Evolutionary conservation across 2,888 invertebrate species (phyloP).

Genomic region (Plebejus anna): DNA sequence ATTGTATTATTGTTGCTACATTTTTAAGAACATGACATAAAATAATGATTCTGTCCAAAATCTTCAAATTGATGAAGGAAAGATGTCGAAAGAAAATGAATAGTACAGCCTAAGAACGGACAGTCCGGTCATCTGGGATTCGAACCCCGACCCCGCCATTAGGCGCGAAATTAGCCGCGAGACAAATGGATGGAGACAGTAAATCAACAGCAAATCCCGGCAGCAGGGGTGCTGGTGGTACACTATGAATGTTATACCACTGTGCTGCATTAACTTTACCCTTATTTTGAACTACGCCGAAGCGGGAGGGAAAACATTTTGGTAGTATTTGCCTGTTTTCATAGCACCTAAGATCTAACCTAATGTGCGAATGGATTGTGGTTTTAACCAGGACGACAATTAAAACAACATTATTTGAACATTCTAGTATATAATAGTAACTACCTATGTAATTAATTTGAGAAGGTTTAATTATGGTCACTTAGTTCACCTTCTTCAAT

Average conservation of each 20-base stretch:
- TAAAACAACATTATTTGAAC: too few species aligned
- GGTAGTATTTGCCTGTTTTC: too few species aligned
- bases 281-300: not conserved
- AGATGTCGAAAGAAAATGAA: not conserved
- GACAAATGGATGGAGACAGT: constrained; percentile 65
- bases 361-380: too few species aligned
- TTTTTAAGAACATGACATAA: too few species aligned
- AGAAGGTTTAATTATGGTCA: too few species aligned
- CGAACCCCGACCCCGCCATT: constrained; percentile 45
- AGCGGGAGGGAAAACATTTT: too few species aligned
- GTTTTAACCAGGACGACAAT: too few species aligned
- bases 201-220: constrained; percentile 66
- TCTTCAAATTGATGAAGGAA: not conserved
- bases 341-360: too few species aligned
- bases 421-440: too few species aligned
- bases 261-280: not conserved
- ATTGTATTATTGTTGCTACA: too few species aligned
- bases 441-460: too few species aligned
- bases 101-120: not conserved
- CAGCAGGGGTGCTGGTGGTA: constrained; percentile 49
- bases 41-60: not conserved
- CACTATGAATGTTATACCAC: not conserved
- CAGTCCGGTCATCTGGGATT: constrained; percentile 50
- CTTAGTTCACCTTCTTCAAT: too few species aligned
- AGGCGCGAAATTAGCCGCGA: constrained; percentile 61